phyloP scores from a whole-genome alignment of 2,888 invertebrate genomes.

The Lissonota sp. region DNA sequence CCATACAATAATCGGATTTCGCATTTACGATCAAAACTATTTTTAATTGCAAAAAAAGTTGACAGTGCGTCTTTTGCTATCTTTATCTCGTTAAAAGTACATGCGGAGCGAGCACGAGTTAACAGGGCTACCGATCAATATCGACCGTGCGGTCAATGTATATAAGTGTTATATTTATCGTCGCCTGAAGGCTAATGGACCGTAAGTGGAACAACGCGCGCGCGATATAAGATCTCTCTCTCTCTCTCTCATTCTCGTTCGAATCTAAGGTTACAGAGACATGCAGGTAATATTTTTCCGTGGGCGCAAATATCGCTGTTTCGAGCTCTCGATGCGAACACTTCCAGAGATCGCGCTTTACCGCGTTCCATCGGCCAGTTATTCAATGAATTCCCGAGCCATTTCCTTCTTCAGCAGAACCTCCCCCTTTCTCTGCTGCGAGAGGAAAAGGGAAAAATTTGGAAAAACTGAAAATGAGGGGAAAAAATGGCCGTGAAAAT shows the following conservation, averaged over 20 bases:
- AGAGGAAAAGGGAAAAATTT: background rate
- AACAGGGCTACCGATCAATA: constrained; percentile 52
- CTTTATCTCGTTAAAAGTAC: constrained; percentile 19
- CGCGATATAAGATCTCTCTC: constrained; percentile 36
- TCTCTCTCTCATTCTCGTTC: constrained; percentile 1
- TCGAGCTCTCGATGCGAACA: constrained; percentile 35
- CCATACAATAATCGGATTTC: too few species aligned
- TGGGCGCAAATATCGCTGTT: constrained; percentile 41
- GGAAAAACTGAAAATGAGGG: constrained; percentile 25
- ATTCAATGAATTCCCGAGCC: constrained; percentile 50
- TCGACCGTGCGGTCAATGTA: constrained; percentile 51
- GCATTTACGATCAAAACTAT: too few species aligned
- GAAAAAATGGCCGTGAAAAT: constrained; percentile 56
- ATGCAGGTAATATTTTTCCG: constrained; percentile 29
- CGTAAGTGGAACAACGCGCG: constrained; percentile 61
- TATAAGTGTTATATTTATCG: constrained; percentile 53
- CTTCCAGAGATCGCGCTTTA: constrained; percentile 40
- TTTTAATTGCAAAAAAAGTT: background rate
- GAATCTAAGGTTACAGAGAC: constrained; percentile 23
- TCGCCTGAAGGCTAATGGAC: constrained; percentile 63
- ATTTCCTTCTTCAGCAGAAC: constrained; percentile 10
- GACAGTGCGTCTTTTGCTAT: constrained; percentile 6
- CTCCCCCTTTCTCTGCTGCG: background rate
- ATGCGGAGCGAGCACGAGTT: constrained; percentile 22
- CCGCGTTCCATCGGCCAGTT: constrained; percentile 45